Evolutionary conservation across 2,113 vertebrate genomes (phyloP).

Genomic region (Polyodon spathula): DNA sequence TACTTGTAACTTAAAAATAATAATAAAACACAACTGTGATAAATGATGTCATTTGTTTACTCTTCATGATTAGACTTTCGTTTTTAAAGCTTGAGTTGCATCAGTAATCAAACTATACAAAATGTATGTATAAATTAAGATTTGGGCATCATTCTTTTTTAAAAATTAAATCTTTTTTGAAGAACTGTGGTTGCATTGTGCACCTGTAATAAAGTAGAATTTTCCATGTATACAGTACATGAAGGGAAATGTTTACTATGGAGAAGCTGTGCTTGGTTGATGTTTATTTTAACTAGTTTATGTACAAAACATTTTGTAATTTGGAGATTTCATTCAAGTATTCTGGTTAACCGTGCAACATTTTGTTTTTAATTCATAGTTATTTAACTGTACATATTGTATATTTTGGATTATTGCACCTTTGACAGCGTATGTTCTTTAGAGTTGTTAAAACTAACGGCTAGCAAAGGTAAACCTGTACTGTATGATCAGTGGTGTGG

Average conservation of each 20-base stretch:
- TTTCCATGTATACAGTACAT: not conserved
- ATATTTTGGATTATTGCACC: slow-evolving; percentile 48
- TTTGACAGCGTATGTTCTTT: slow-evolving; percentile 36
- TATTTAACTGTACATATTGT: slow-evolving; percentile 55
- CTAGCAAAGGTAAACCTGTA: slow-evolving; percentile 20
- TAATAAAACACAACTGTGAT: no score
- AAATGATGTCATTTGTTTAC: no score
- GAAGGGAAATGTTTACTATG: slow-evolving; percentile 11
- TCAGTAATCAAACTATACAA: no score
- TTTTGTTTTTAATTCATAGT: slow-evolving; percentile 28
- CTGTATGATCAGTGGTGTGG: not conserved
- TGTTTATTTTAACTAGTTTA: not conserved
- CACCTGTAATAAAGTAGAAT: no score
- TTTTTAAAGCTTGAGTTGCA: no score
- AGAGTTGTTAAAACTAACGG: slow-evolving; percentile 40
- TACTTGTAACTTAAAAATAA: no score
- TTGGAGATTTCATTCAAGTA: slow-evolving; percentile 26
- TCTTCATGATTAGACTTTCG: no score
- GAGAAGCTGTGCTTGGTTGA: not conserved
- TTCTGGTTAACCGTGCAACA: slow-evolving; percentile 30
- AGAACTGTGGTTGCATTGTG: no score
- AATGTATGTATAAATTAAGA: no score
- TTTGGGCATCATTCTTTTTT: no score
- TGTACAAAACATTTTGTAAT: slow-evolving; percentile 7
- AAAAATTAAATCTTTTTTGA: no score